These are phyloP conservation scores for Lota lota DNA, from an alignment of 2,113 vertebrate genomes.

Conservation along the genomic window DNA sequence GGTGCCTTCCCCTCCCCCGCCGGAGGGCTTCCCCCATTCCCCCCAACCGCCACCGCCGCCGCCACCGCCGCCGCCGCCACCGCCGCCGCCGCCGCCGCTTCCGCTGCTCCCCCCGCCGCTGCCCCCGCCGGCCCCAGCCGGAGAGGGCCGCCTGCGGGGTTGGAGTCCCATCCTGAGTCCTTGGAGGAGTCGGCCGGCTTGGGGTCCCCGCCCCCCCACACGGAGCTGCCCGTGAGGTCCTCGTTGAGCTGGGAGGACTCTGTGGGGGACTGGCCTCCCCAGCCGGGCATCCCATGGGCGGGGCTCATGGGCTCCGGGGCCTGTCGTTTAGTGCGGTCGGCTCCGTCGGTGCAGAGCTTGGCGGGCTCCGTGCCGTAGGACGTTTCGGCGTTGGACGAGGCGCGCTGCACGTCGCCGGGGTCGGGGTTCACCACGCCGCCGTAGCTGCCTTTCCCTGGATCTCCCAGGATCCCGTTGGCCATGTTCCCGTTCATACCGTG, in stretches of 20 bases:
- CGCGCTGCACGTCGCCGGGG: constrained; percentile 87
- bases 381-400: constrained; percentile 85
- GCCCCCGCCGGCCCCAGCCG: constrained; percentile 81
- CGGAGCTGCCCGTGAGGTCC: constrained; percentile 77
- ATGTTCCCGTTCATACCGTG: constrained; percentile 84
- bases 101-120: constrained; percentile 77
- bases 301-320: constrained; percentile 80
- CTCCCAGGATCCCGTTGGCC: constrained; percentile 80
- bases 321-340: constrained; percentile 90
- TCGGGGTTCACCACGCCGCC: constrained; percentile 87
- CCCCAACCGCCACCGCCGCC: constrained; percentile 83
- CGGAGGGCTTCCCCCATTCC: constrained; percentile 68
- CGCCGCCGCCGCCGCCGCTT: constrained; percentile 78
- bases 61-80: constrained; percentile 82
- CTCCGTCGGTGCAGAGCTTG: constrained; percentile 96
- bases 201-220: constrained; percentile 87
- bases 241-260: constrained; percentile 75
- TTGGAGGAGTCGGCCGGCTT: constrained; percentile 70
- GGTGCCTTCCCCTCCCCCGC: constrained; percentile 79
- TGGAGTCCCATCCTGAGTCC: constrained; percentile 84
- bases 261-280: constrained; percentile 91
- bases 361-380: constrained; percentile 95
- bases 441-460: constrained; percentile 81
- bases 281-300: constrained; percentile 89
- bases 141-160: constrained; percentile 81